These are phyloP conservation scores for Aphelocoma coerulescens DNA, from an alignment of 2,113 vertebrate genomes.

Conservation along the genomic window DNA sequence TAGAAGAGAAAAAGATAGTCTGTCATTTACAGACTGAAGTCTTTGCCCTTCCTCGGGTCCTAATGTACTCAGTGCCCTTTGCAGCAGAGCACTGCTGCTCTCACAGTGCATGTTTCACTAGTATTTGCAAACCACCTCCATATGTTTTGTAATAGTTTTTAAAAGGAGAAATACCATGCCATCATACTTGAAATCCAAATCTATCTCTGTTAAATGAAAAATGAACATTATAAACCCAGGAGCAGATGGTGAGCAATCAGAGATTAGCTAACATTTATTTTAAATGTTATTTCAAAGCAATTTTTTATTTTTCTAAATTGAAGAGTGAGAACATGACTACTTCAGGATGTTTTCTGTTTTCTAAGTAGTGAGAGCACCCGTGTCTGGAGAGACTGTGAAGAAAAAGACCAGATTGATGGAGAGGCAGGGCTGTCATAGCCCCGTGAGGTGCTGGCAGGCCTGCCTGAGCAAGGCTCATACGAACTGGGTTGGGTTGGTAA, in stretches of 20 bases:
- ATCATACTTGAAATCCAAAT: neutral
- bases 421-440: neutral
- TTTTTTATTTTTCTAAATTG: neutral
- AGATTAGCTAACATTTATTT: neutral
- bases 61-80: neutral
- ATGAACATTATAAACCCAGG: neutral
- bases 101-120: neutral
- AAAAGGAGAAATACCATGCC: neutral
- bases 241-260: neutral
- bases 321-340: neutral
- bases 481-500: neutral
- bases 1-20: neutral
- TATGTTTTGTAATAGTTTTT: neutral
- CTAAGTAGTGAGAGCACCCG: neutral
- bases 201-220: neutral
- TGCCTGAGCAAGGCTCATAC: neutral
- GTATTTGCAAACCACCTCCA: neutral
- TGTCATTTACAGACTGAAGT: neutral
- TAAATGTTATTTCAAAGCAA: neutral
- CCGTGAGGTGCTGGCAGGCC: neutral
- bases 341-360: neutral
- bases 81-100: neutral
- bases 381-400: neutral
- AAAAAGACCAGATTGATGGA: neutral
- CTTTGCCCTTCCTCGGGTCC: neutral